Evolutionary conservation across 2,797 vertebrate genomes (phyloP).

Genomic region (Sebastes itinus): DNA sequence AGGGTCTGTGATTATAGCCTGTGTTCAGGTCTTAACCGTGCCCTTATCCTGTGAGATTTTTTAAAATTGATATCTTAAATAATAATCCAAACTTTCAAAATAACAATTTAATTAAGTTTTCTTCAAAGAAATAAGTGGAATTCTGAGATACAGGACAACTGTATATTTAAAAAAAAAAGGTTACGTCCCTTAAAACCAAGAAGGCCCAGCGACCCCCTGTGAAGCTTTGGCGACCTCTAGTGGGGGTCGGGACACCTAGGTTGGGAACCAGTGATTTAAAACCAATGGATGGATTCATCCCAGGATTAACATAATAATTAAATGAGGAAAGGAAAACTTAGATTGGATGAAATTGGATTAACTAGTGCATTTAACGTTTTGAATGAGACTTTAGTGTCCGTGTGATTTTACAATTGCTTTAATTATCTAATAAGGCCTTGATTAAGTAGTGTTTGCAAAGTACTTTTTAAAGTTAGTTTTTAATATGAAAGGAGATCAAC

Average conservation of each 20-base stretch:
- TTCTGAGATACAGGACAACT: too few species aligned
- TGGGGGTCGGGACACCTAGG: too few species aligned
- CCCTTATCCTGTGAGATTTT: too few species aligned
- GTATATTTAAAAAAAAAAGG: too few species aligned
- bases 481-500: neutral
- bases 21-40: too few species aligned
- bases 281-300: neutral
- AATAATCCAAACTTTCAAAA: too few species aligned
- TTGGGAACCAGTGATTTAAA: neutral
- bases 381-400: neutral
- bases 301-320: neutral
- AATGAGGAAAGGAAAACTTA: neutral
- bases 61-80: fast-evolving
- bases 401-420: neutral
- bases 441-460: neutral
- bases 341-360: neutral
- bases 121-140: too few species aligned
- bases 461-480: constrained; percentile 6
- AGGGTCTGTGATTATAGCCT: too few species aligned
- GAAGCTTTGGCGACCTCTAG: too few species aligned
- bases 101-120: too few species aligned
- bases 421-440: neutral
- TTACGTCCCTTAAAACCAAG: too few species aligned
- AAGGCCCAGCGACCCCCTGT: too few species aligned
- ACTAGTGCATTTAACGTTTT: neutral